These are phyloP conservation scores for Ditylenchus weischeri DNA, from an alignment of 2,888 invertebrate species.

Conservation along the genomic window DNA sequence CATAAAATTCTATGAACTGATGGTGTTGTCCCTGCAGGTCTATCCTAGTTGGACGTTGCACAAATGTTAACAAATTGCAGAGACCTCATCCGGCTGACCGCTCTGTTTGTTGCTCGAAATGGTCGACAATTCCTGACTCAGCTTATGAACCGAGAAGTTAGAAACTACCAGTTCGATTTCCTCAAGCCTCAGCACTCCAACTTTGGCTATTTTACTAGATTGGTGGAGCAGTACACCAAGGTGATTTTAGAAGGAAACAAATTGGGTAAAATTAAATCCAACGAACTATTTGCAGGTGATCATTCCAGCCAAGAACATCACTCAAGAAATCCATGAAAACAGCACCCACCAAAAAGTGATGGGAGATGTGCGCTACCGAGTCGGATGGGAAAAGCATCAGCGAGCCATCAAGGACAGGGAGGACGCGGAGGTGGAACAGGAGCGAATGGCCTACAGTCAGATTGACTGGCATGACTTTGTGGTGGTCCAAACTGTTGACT, in stretches of 20 bases:
- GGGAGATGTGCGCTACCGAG: conserved; percentile 68
- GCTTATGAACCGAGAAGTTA: conserved; percentile 90
- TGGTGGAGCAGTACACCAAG: conserved; percentile 97
- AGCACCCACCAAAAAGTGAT: conserved; percentile 37
- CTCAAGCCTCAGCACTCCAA: conserved; percentile 94
- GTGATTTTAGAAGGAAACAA: conserved; percentile 59
- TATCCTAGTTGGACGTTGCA: too few relatives aligned
- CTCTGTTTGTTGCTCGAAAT: conserved; percentile 96
- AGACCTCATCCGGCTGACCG: conserved; percentile 94
- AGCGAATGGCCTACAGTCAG: conserved; percentile 82
- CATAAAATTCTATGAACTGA: too few relatives aligned
- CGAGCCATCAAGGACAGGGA: conserved; percentile 86
- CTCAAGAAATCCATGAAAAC: conserved; percentile 37
- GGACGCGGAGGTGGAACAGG: conserved; percentile 89
- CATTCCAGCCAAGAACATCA: conserved; percentile 77
- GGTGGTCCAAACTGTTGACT: conserved; percentile 98
- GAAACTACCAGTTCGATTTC: conserved; percentile 98
- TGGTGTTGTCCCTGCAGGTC: too few relatives aligned
- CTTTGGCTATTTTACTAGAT: conserved; percentile 94
- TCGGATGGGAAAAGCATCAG: conserved; percentile 93
- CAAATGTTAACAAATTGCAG: conserved; percentile 60
- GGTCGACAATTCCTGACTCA: conserved; percentile 95
- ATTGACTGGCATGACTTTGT: conserved; percentile 99
- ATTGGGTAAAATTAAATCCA: too few relatives aligned
- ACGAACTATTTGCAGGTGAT: conserved; percentile 65